Evolutionary conservation across 2,888 invertebrate species (phyloP).

Genomic region (Lasioglossum oenotherae): DNA sequence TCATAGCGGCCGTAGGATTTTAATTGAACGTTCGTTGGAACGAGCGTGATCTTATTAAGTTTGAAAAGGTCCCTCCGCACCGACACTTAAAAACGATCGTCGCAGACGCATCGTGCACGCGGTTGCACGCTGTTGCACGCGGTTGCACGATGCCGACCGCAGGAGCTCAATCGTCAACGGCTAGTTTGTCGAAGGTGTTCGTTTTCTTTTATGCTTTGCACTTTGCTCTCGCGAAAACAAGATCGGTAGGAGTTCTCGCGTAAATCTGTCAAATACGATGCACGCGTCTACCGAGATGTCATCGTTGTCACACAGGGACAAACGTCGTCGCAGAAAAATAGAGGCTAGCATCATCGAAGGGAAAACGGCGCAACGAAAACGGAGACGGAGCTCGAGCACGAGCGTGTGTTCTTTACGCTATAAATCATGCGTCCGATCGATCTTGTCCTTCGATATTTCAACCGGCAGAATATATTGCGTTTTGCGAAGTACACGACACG

Average conservation of each 20-base stretch:
- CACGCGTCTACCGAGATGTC: neutral
- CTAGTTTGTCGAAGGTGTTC: neutral
- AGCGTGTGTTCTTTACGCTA: constrained; percentile 35
- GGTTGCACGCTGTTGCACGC: neutral
- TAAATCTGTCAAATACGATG: neutral
- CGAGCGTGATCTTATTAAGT: neutral
- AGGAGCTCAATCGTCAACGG: neutral
- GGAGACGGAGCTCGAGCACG: neutral
- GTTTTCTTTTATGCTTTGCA: neutral
- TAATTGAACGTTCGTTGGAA: constrained; percentile 2
- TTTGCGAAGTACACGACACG: constrained; percentile 33
- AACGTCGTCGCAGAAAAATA: neutral
- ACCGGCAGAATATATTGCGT: constrained; percentile 56
- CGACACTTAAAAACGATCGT: neutral
- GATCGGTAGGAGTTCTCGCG: neutral
- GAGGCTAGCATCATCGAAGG: neutral
- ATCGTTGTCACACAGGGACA: neutral
- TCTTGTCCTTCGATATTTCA: constrained; percentile 56
- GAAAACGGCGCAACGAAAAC: constrained; percentile 5
- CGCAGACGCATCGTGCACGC: neutral
- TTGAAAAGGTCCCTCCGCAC: neutral
- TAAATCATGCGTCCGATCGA: constrained; percentile 66
- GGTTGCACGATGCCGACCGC: neutral
- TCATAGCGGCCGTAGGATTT: neutral
- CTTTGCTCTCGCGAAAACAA: neutral